Conservation (phyloP, 2,888 invertebrate species). For the Ametastegia equiseti region DNA sequence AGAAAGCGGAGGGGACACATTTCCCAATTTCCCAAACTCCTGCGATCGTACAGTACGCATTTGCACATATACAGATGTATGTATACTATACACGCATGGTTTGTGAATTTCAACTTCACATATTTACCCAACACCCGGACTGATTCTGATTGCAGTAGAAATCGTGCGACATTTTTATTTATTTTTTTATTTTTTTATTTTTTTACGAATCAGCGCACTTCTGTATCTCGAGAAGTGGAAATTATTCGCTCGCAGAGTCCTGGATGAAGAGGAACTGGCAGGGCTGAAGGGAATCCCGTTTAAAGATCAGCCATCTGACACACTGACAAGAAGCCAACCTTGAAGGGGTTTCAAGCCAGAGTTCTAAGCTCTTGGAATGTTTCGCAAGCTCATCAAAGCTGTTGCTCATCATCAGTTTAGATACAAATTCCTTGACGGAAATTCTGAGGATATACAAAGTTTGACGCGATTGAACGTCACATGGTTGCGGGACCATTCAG, state of each 20-base stretch:
- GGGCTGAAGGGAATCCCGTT: slow-evolving; percentile 3
- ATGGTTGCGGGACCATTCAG: too few relatives aligned
- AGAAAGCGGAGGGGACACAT: background rate
- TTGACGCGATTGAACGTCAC: too few relatives aligned
- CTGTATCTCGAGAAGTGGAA: background rate
- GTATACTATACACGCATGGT: background rate
- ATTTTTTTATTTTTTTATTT: too few relatives aligned
- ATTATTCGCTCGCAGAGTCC: background rate
- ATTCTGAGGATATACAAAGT: too few relatives aligned
- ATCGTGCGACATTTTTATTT: background rate
- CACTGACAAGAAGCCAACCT: background rate
- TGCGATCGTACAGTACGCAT: background rate
- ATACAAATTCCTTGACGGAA: too few relatives aligned
- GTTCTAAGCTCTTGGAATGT: slow-evolving; percentile 16
- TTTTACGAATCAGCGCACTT: background rate
- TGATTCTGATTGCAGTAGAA: slow-evolving; percentile 21
- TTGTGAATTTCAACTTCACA: background rate
- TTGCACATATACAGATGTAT: background rate
- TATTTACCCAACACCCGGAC: slow-evolving; percentile 3
- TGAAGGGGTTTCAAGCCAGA: background rate
- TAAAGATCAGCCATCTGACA: slow-evolving; percentile 23
- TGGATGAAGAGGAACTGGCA: background rate
- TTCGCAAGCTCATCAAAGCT: background rate
- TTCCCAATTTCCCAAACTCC: background rate
- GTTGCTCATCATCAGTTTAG: background rate